phyloP scores from a whole-genome alignment of 2,113 vertebrate genomes.

The Tapirus terrestris region DNA sequence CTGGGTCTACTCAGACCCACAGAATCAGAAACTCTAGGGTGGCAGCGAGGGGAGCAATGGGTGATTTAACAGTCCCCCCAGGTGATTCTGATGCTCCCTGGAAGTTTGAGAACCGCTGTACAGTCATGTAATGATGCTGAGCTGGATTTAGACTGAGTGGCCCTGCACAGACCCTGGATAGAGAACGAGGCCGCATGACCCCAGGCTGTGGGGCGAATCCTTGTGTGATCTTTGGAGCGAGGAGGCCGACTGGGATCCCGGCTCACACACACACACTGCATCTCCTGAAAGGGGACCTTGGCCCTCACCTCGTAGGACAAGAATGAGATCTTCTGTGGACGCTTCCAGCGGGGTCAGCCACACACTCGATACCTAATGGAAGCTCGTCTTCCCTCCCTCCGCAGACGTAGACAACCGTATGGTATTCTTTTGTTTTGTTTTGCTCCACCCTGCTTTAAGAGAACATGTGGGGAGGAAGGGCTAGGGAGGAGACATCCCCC shows the following conservation, averaged over 20 bases:
- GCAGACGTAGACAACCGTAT: accelerated
- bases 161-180: accelerated
- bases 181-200: not conserved
- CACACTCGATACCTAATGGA: accelerated
- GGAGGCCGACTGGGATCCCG: accelerated
- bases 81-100: accelerated
- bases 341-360: not conserved
- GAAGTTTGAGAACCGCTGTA: accelerated
- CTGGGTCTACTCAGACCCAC: not conserved
- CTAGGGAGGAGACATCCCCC: accelerated
- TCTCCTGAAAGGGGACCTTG: not conserved
- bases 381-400: not conserved
- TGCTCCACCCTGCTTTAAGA: not conserved
- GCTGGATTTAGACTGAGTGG: not conserved
- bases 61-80: too few relatives aligned
- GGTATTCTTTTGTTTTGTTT: too few relatives aligned
- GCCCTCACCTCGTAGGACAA: accelerated
- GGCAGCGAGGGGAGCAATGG: accelerated
- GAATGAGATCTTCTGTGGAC: accelerated
- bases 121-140: accelerated
- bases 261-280: too few relatives aligned
- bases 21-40: not conserved
- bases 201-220: not conserved
- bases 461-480: not conserved
- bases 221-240: not conserved